phyloP scores from a whole-genome alignment of 2,888 invertebrate species.

The Fragum whitleyi region DNA sequence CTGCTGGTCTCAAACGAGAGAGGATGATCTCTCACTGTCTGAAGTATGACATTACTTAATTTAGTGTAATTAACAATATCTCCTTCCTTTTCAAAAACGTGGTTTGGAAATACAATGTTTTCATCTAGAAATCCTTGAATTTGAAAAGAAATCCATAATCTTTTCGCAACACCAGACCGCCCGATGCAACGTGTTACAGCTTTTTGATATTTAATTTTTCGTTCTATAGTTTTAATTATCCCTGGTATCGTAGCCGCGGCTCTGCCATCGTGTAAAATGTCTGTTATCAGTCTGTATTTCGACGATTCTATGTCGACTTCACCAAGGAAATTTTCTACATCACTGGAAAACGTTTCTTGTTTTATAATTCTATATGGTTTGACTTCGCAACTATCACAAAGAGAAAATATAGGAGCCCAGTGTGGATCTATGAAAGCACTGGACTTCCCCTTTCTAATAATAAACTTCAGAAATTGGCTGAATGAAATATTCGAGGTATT shows the following conservation, averaged over 20 bases:
- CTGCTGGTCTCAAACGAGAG: not conserved
- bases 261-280: not conserved
- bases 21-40: not conserved
- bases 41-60: not conserved
- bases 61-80: not conserved
- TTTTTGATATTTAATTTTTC: not conserved
- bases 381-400: slow-evolving; percentile 38
- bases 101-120: not conserved
- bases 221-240: not conserved
- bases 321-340: slow-evolving; percentile 31
- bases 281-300: not conserved
- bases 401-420: slow-evolving; percentile 42
- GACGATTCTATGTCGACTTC: not conserved
- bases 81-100: not conserved
- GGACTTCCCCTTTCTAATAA: not conserved
- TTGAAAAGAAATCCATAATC: slow-evolving; percentile 5
- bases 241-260: not conserved
- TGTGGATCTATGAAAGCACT: slow-evolving; percentile 19
- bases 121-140: slow-evolving; percentile 9
- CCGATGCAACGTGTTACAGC: not conserved
- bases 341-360: slow-evolving; percentile 45
- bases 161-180: not conserved
- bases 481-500: slow-evolving; percentile 27
- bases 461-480: slow-evolving; percentile 34
- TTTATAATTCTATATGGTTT: slow-evolving; percentile 39